Evolutionary conservation across 2,797 vertebrate genomes (phyloP).

Genomic region (Typhlichthys subterraneus): DNA sequence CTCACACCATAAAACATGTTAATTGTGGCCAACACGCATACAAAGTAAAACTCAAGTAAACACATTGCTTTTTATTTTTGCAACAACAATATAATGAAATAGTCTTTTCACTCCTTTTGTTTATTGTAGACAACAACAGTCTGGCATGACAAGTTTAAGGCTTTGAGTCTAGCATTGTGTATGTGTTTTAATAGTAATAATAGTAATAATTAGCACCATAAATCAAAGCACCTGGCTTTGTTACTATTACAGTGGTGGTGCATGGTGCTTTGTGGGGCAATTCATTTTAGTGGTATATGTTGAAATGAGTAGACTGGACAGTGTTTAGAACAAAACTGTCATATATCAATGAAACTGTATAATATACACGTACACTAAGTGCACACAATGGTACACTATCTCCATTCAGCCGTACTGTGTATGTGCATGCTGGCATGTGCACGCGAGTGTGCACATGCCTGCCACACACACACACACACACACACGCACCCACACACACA

Average conservation of each 20-base stretch:
- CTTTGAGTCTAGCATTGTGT: slow-evolving; percentile 71
- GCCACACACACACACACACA: slow-evolving; percentile 14
- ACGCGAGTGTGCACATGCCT: neutral
- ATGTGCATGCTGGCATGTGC: slow-evolving; percentile 25
- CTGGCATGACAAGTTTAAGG: slow-evolving; percentile 78
- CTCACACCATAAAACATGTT: no score
- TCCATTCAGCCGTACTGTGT: slow-evolving; percentile 23
- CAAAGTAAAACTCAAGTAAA: slow-evolving; percentile 64
- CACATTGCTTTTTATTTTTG: slow-evolving; percentile 77
- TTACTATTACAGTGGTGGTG: slow-evolving; percentile 44
- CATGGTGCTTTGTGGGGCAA: slow-evolving; percentile 46
- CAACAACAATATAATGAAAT: slow-evolving; percentile 72
- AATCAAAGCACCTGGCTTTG: slow-evolving; percentile 49
- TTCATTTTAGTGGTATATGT: slow-evolving; percentile 41
- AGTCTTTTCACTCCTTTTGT: slow-evolving; percentile 48
- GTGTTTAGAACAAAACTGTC: slow-evolving; percentile 58
- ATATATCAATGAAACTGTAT: slow-evolving; percentile 39
- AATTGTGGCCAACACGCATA: neutral
- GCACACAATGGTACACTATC: slow-evolving; percentile 30
- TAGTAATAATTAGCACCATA: slow-evolving; percentile 73
- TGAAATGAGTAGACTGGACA: slow-evolving; percentile 40
- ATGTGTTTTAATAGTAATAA: slow-evolving; percentile 44
- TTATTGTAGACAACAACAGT: slow-evolving; percentile 71
- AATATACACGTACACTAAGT: slow-evolving; percentile 37
- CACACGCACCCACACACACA: slow-evolving; percentile 14